phyloP scores from a whole-genome alignment of 2,797 vertebrate species.

The Halcyon smyrnensis region DNA sequence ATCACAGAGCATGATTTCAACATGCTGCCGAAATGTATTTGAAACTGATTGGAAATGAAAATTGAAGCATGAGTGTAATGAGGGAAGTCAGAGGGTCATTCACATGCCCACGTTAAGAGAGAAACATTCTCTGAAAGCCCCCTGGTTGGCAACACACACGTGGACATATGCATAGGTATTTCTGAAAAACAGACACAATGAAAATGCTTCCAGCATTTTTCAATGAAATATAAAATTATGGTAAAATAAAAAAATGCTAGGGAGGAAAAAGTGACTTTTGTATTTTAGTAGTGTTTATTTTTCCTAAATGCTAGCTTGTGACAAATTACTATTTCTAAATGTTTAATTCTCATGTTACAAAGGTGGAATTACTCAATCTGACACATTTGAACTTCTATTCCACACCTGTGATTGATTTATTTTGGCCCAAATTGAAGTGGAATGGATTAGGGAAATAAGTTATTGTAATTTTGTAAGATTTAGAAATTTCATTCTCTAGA shows the following conservation, averaged over 20 bases:
- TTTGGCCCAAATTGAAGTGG: not conserved
- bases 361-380: not conserved
- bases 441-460: not conserved
- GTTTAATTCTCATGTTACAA: not conserved
- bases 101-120: not conserved
- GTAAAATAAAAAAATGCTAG: not conserved
- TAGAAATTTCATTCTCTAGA: not conserved
- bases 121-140: not conserved
- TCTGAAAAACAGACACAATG: not conserved
- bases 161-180: not conserved
- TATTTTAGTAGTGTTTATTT: not conserved
- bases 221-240: not conserved
- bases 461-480: not conserved
- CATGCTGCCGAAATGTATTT: not conserved
- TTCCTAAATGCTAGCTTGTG: not conserved
- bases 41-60: not conserved
- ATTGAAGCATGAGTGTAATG: not conserved
- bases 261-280: not conserved
- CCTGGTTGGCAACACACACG: not conserved
- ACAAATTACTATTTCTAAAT: not conserved
- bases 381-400: not conserved
- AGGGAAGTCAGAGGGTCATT: not conserved
- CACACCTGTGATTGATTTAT: not conserved
- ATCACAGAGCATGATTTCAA: accelerated
- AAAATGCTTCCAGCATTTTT: not conserved